Evolutionary conservation across 2,113 vertebrate species (phyloP).

Genomic region (Ceyx melanurus): DNA sequence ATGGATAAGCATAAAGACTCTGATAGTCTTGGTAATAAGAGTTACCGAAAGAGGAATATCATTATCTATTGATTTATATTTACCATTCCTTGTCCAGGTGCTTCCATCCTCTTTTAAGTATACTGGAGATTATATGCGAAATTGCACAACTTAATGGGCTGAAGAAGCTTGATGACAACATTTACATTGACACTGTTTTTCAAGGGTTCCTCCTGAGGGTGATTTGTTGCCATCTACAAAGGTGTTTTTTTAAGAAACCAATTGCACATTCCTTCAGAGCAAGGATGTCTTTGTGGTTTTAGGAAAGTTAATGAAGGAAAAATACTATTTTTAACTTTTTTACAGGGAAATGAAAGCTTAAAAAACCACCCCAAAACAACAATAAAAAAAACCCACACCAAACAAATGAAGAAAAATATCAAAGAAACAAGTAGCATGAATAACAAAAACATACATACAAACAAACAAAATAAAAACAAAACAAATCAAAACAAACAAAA

Average conservation of each 20-base stretch:
- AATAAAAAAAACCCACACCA: neutral
- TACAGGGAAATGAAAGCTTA: neutral
- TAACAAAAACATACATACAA: neutral
- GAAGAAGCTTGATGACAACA: conserved; percentile 57
- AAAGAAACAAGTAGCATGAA: neutral
- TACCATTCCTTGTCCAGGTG: conserved; percentile 35
- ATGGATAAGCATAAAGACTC: conserved; percentile 7
- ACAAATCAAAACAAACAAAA: neutral
- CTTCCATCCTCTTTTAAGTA: neutral
- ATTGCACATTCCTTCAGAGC: neutral
- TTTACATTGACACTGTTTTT: conserved; percentile 50
- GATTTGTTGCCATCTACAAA: neutral
- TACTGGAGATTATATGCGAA: conserved; percentile 42
- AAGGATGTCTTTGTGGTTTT: neutral
- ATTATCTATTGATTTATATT: neutral
- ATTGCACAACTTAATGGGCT: conserved; percentile 52
- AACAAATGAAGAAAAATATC: neutral
- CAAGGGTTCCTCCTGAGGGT: neutral
- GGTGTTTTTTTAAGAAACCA: neutral
- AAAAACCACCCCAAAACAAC: neutral
- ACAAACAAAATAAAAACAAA: neutral
- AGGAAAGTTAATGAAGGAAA: neutral
- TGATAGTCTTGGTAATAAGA: neutral
- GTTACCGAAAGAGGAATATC: neutral
- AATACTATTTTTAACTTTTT: neutral